Base-by-base conservation (phyloP, 2,797 vertebrate species). In the Monodelphis domestica region DNA sequence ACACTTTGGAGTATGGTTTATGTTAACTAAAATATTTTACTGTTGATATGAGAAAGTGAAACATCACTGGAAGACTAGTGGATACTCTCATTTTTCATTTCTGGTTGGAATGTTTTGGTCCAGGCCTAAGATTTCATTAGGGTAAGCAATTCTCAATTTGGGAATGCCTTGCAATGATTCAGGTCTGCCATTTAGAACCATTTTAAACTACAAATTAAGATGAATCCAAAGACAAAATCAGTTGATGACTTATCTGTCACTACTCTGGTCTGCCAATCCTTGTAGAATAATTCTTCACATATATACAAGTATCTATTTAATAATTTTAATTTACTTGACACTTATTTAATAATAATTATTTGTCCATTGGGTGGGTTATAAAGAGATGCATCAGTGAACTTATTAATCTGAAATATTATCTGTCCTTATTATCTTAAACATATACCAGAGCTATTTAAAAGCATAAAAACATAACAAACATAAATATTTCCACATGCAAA, bases 321-420 rank as follows among this genome's bases (percentile, higher is more conserved):
- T 45, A 26, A 2, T 45, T 45, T 17, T 24, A 5, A 78, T 78
- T 53, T 11, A 53, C n/a, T n/a, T n/a, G n/a, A 11, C 53, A 11
- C 11, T 45, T 45, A 45, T 59, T 59, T 59, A 59, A 45, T 10
- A 45, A 78, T 78, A 15, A 63, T 54, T 24, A 59, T 38, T 24
- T 96, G 53, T 90, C 89, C 55, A n/a, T 24, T 53, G 54, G 10
- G 10, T 30, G 45, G 11, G 29, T 89, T 90, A 38, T 55, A n/a
- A 90, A 55, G 54, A 93, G 78, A 63, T 24, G 33, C 6, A 94
- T 54, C 11, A 91, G 90, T 56, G 56, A 0, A 51, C 56, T 92
- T 78, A 88, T 89, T 33, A 89, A 87, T 57, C 56, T 70, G 90
- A 95, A 95, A 70, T 92, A 91, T 53, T 91, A 90, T 92, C 87